Percentiles rank a stretch among this genome's conserved stretches.
Conservation (phyloP, 2,113 vertebrate species). For the Upupa epops region DNA sequence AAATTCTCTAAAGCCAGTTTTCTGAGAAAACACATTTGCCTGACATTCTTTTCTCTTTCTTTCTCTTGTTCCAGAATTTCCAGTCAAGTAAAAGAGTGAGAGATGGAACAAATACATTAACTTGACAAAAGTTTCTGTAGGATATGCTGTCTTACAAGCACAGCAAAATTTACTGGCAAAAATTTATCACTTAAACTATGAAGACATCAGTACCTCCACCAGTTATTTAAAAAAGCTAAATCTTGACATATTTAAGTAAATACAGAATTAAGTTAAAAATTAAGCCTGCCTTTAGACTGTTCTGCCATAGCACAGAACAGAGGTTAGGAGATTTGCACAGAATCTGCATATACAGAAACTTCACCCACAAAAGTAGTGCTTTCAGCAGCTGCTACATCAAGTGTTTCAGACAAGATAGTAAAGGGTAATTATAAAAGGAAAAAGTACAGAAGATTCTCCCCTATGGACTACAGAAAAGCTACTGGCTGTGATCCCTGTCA, state of each 20-base stretch:
- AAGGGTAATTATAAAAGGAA: not conserved
- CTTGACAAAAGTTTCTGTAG: not conserved
- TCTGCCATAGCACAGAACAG: not conserved
- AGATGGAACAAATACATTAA: not conserved
- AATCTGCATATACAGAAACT: not conserved
- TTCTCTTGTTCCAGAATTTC: not conserved
- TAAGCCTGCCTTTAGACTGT: not conserved
- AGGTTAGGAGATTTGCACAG: not conserved
- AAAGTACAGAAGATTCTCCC: not conserved
- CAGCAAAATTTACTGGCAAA: not conserved
- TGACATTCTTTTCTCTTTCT: not conserved
- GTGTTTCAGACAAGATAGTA: not conserved
- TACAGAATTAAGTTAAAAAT: not conserved
- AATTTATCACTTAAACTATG: not conserved
- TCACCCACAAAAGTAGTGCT: not conserved
- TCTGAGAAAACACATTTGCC: not conserved
- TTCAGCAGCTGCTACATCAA: not conserved
- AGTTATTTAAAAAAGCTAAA: not conserved
- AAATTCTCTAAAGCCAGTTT: not conserved
- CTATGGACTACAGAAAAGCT: not conserved
- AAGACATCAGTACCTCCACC: not conserved
- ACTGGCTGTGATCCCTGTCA: not conserved
- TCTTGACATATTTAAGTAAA: not conserved
- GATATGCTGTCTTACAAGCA: not conserved
- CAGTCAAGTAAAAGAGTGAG: not conserved